These are phyloP conservation scores for Noctua fimbriata DNA, from an alignment of 2,888 invertebrate species.

Conservation along the genomic window DNA sequence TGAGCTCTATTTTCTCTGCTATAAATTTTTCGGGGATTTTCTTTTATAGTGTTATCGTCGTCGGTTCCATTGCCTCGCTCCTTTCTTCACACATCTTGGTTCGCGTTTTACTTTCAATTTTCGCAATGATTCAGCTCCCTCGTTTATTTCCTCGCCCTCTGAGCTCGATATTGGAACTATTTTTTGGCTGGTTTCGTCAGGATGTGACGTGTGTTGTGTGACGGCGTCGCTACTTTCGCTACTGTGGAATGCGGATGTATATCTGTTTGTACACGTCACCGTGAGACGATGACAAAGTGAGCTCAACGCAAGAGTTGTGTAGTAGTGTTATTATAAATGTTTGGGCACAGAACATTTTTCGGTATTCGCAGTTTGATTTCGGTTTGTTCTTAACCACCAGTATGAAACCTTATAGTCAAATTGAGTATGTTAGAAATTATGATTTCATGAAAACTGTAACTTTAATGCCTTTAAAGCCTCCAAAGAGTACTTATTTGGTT, in stretches of 20 bases:
- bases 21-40: constrained; percentile 31
- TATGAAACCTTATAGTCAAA: neutral
- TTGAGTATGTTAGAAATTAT: neutral
- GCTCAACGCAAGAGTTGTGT: constrained; percentile 7
- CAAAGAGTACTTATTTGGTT: neutral
- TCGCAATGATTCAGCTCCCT: constrained; percentile 72
- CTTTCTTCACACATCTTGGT: constrained; percentile 57
- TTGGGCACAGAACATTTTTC: constrained; percentile 19
- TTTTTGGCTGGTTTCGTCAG: constrained; percentile 68
- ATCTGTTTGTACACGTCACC: constrained; percentile 36
- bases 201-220: constrained; percentile 42
- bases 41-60: constrained; percentile 14
- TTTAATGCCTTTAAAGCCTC: neutral
- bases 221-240: constrained; percentile 13
- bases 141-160: constrained; percentile 67
- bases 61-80: constrained; percentile 10
- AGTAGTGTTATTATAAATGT: constrained; percentile 40
- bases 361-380: constrained; percentile 1
- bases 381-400: constrained; percentile 1
- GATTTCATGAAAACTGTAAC: neutral
- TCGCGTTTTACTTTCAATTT: constrained; percentile 74
- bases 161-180: constrained; percentile 67
- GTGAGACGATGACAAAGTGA: constrained; percentile 51
- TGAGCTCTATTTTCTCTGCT: constrained; percentile 33
- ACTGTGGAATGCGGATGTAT: constrained; percentile 23